Conservation (phyloP, 1,140 invertebrate species). For the Mizuhopecten yessoensis region DNA sequence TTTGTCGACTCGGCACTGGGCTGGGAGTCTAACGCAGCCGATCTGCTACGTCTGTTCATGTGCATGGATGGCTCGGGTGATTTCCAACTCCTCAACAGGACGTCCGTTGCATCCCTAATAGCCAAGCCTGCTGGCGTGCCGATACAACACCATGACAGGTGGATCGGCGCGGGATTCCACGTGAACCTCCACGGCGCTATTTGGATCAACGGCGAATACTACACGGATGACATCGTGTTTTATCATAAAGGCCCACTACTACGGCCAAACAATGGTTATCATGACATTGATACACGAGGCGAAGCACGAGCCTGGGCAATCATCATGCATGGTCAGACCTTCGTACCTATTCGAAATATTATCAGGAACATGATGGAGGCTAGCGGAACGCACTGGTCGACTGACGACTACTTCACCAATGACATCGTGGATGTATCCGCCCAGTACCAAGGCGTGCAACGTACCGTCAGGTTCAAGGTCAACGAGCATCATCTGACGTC, state of each 20-base stretch:
- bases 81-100: slow-evolving; percentile 70
- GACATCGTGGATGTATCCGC: slow-evolving; percentile 72
- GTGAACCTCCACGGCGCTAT: slow-evolving; percentile 69
- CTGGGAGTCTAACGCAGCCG: slow-evolving; percentile 79
- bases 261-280: not conserved
- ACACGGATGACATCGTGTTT: slow-evolving; percentile 76
- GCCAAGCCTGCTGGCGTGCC: slow-evolving; percentile 57
- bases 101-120: slow-evolving; percentile 64
- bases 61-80: slow-evolving; percentile 71
- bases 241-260: slow-evolving; percentile 61
- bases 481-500: slow-evolving; percentile 76
- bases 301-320: slow-evolving; percentile 69
- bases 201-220: slow-evolving; percentile 74
- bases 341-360: slow-evolving; percentile 68
- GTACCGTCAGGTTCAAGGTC: slow-evolving; percentile 68
- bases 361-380: slow-evolving; percentile 66
- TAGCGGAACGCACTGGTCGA: slow-evolving; percentile 62
- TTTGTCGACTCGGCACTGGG: slow-evolving; percentile 76
- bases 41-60: slow-evolving; percentile 74
- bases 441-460: slow-evolving; percentile 45
- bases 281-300: not conserved
- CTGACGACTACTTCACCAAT: slow-evolving; percentile 65
- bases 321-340: slow-evolving; percentile 68
- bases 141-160: slow-evolving; percentile 63
- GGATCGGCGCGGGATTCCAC: slow-evolving; percentile 73